Evolutionary conservation across 2,113 vertebrate genomes (phyloP), one percentile per base, ranked within the genome.

Genomic region (Probosciger aterrimus): DNA sequence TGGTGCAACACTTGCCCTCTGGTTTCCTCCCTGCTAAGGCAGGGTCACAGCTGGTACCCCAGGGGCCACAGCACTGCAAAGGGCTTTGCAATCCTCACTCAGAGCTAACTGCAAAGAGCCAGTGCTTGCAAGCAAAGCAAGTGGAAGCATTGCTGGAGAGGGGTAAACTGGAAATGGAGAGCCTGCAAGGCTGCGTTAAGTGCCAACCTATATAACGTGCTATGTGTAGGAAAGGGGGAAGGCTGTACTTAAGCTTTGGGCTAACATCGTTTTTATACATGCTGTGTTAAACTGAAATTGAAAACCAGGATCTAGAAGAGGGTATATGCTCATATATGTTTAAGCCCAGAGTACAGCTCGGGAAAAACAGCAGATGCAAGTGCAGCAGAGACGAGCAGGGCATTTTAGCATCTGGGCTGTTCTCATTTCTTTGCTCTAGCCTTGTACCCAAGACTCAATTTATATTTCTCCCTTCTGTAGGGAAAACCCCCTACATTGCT

Each of bases 11-110:
- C 52, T 76, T 4, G 2, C 14, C 43, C 82, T 77, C 75, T 2
- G 4, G 85, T 65, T 97, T 96, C 97, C 97, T 97, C 88, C 81
- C 44, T 82, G 37, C 67, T 86, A 33, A 60, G 64, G 60, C 86
- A 87, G 94, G 85, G 92, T 81, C 76, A 30, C 44, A 84, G 74
- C n/a, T 2, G 0, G 49, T 39, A 64, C 62, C 46, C 65, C 0
- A 11, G 60, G 64, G 35, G 69, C 30, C 43, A 37, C 69, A 30
- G 30, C 0, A 0, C 55, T 33, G 50, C 4, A 4, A 35, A 68
- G 60, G 33, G n/a, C 19, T 73, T 71, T 85, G 70, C 82, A 92
- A 7, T 25, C 16, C 67, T 46, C 28, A 6, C 49, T 19, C 15
- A 1, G n/a, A 69, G 18, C 41, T 19, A 69, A 14, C 10, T 8